Base-by-base conservation (phyloP, 2,888 invertebrate species). In the Lutraria lutraria region DNA sequence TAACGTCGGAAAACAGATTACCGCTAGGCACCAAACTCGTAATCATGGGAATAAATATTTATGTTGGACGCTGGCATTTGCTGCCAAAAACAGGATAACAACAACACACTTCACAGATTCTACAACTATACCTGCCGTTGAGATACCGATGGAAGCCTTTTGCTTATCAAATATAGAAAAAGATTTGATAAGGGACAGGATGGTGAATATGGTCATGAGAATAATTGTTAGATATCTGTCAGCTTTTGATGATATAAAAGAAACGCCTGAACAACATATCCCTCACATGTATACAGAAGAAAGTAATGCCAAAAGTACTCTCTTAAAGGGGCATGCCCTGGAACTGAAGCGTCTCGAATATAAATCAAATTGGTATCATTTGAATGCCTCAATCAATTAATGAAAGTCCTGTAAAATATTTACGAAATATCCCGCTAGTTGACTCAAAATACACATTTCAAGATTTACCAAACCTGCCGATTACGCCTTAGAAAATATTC, bases 11-110 rank as follows among this genome's bases (percentile, higher is more conserved):
- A 87, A 84, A 53, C 82, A 85, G 34, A 68, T 90, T 0, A 91
- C 60, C 25, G 91, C 87, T 15, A 19, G 87, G 16, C 85, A 89
- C 29, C 92, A 91, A 54, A 89, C 76, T 10, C 81, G 86, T 15
- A 88, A 88, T 16, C 83, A 88, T 16, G 87, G 89, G 3, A 92
- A 91, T 83, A 89, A 90, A 81, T 89, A 88, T 81, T 63, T 81
- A 53, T 34, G 72, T 8, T 92, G 92, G 91, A 91, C 92, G 16
- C 52, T 92, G 34, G 81, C 90, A 34, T 89, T 85, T 56, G 56
- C 56, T 56, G 56, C 21, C 15, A 56, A 56, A 56, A 56, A 56
- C 10, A 15, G 56, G 56, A 56, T 56, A 13, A 21, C 13, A 56
- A 56, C 56, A 15, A 56, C 56, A 56, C 10, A 56, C 19, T 56